These are phyloP conservation scores for Hepsetus odoe DNA, from an alignment of 2,113 vertebrate species.

Conservation along the genomic window DNA sequence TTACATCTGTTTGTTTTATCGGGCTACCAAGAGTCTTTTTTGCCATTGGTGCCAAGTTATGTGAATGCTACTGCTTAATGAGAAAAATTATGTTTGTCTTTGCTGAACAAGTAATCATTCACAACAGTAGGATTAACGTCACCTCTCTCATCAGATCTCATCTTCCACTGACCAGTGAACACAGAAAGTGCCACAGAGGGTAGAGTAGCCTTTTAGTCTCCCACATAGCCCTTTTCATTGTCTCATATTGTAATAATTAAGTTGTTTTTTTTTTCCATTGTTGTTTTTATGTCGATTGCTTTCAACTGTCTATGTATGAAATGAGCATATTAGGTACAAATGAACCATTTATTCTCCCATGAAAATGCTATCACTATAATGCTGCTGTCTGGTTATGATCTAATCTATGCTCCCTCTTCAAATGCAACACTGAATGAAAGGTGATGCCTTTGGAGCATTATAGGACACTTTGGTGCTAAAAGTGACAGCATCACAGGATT, in stretches of 20 bases:
- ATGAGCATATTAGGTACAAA: not conserved
- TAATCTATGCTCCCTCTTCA: not conserved
- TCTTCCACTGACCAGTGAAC: constrained; percentile 79
- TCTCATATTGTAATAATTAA: constrained; percentile 1
- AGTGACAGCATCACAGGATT: constrained; percentile 22
- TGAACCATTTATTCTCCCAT: not conserved
- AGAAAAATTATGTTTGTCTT: constrained; percentile 86
- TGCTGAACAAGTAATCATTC: constrained; percentile 97
- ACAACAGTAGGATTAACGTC: constrained; percentile 80
- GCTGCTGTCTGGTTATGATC: constrained; percentile 17
- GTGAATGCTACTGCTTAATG: constrained; percentile 95
- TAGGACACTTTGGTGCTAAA: constrained; percentile 47
- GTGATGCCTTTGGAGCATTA: constrained; percentile 11
- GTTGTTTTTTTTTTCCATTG: not conserved
- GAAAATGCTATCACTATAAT: not conserved
- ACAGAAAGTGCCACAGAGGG: constrained; percentile 63
- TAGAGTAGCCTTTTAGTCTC: constrained; percentile 58
- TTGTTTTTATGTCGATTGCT: constrained; percentile 11
- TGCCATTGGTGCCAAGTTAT: constrained; percentile 99
- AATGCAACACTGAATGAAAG: constrained; percentile 22
- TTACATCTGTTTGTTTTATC: constrained; percentile 85
- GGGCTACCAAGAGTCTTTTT: constrained; percentile 93
- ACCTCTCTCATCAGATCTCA: constrained; percentile 81
- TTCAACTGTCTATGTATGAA: not conserved
- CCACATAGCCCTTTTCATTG: constrained; percentile 54